Base-by-base conservation (phyloP, 2,113 vertebrate species). In the Melanocharis versteri region DNA sequence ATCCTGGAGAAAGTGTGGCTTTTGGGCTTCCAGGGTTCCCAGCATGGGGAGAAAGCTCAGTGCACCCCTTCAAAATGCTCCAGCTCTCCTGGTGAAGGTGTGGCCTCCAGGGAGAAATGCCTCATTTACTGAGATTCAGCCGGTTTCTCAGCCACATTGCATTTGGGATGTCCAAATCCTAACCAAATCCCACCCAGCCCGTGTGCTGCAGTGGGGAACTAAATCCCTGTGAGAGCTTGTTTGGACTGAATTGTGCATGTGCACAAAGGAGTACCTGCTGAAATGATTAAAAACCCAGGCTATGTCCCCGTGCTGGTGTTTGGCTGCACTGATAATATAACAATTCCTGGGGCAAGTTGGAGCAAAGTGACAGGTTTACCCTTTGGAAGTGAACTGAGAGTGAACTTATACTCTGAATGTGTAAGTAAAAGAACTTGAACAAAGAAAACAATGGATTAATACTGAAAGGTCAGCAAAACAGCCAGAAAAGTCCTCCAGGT, bases 311-410 rank as follows among this genome's bases (percentile, higher is more conserved):
- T 33, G 61, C 22, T 53, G 1, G 1, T 48, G n/a, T 70, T 89
- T 86, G 65, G n/a, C 61, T 68, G 22, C 22, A 12, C 31, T 57
- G 56, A 60, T 39, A 84, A 64, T 12, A 8, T 3, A 81, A 13
- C 56, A 82, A 57, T 68, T 90, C 47, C 76, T 31, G 51, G 37
- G 51, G 54, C 44, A 71, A 76, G 23, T 0, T 87, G 73, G 72
- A 78, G 57, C 17, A 30, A 84, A 91, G 44, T 51, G 65, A 78
- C 78, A 79, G 37, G 40, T 80, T 80, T 85, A 51, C n/a, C n/a
- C 57, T 76, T 83, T 85, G 61, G 57, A 82, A 93, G 37, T 37
- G 69, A 94, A 86, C 65, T 91, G 71, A 23, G 78, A 76, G 62
- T 77, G 79, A 94, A 80, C 71, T 89, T 91, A 60, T 11, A n/a